phyloP scores from a whole-genome alignment of 2,888 invertebrate species.

The Nebria brevicollis region DNA sequence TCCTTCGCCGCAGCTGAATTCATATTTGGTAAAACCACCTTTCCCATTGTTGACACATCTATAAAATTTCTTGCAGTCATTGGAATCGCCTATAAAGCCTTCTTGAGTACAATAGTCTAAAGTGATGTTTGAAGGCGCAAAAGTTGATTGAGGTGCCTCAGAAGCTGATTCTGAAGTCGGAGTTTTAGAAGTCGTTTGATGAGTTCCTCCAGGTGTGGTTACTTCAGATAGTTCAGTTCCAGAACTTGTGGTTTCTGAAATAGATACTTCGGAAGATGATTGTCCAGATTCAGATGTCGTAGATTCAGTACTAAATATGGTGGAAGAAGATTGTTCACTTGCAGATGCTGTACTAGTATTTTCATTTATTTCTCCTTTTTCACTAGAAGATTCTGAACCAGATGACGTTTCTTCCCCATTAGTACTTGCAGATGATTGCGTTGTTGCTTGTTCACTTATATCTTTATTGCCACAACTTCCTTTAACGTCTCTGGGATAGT shows the following conservation, averaged over 20 bases:
- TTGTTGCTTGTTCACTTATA: not conserved
- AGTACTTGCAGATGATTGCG: constrained; percentile 18
- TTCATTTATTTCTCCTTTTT: not conserved
- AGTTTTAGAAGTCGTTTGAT: constrained; percentile 24
- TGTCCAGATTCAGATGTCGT: not conserved
- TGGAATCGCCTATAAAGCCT: constrained; percentile 76
- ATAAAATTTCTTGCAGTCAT: constrained; percentile 79
- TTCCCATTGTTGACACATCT: constrained; percentile 75
- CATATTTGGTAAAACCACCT: constrained; percentile 71
- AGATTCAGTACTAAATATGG: constrained; percentile 15
- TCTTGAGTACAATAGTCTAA: constrained; percentile 67
- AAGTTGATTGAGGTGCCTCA: constrained; percentile 16
- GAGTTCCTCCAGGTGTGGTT: not conserved
- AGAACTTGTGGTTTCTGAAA: constrained; percentile 20
- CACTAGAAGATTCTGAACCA: constrained; percentile 1
- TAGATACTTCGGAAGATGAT: constrained; percentile 10
- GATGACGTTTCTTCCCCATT: not conserved
- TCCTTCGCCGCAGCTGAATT: constrained; percentile 78
- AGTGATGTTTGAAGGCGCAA: constrained; percentile 10
- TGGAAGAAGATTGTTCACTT: constrained; percentile 15
- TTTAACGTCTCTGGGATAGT: constrained; percentile 74
- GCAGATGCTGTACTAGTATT: constrained; percentile 13
- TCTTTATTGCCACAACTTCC: constrained; percentile 68
- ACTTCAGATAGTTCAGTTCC: not conserved
- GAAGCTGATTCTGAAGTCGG: constrained; percentile 17